phyloP scores from a whole-genome alignment of 2,888 invertebrate genomes.

The Nudaria mundana region DNA sequence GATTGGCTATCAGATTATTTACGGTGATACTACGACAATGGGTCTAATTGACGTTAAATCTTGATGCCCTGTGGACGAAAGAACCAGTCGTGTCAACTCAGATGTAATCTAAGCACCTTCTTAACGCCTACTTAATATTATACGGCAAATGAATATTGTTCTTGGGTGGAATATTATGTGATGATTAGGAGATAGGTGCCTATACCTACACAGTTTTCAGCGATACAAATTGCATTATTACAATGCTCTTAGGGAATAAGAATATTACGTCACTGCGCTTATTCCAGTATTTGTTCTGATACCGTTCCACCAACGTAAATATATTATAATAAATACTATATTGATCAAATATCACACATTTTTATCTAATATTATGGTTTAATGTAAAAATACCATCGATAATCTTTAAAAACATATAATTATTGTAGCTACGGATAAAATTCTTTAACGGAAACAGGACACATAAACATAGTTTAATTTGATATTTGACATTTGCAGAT shows the following conservation, averaged over 20 bases:
- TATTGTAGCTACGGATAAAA: slow-evolving; percentile 37
- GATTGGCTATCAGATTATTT: slow-evolving; percentile 58
- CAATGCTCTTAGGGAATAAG: too few species aligned
- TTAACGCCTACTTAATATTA: neutral
- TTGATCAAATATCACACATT: too few species aligned
- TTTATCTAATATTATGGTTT: too few species aligned
- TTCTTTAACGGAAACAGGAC: slow-evolving; percentile 60
- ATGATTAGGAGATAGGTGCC: too few species aligned
- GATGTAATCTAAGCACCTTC: neutral
- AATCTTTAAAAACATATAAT: slow-evolving; percentile 18
- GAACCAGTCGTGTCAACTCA: slow-evolving; percentile 43
- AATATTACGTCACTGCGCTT: too few species aligned
- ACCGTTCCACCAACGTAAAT: too few species aligned
- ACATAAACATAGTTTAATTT: slow-evolving; percentile 54
- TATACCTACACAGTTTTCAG: too few species aligned
- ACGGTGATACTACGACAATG: slow-evolving; percentile 65
- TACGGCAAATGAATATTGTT: neutral
- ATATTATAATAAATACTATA: too few species aligned
- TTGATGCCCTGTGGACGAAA: slow-evolving; percentile 58
- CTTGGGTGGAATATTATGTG: too few species aligned
- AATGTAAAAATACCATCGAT: too few species aligned
- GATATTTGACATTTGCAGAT: slow-evolving; percentile 37
- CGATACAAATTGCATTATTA: too few species aligned
- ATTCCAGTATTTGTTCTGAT: too few species aligned
- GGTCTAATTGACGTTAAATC: slow-evolving; percentile 73